Evolutionary conservation across 2,113 vertebrate genomes (phyloP).

Genomic region (Hippocampus abdominalis): DNA sequence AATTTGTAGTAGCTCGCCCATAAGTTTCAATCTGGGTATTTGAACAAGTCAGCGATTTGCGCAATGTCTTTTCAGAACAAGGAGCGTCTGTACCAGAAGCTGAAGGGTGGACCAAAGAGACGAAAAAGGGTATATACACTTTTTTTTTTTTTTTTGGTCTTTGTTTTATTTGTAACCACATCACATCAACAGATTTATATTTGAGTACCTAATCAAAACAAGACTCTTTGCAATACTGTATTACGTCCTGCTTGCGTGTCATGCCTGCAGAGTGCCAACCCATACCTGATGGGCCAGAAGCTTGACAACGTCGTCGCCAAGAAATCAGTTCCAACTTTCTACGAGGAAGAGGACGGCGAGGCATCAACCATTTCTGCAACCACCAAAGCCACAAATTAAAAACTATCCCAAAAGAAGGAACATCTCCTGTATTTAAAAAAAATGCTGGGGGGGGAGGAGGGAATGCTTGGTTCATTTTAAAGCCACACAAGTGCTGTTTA

Average conservation of each 20-base stretch:
- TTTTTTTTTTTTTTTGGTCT: slow-evolving; percentile 23
- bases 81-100: slow-evolving; percentile 89
- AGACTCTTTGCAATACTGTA: neutral
- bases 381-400: slow-evolving; percentile 53
- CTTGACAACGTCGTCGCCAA: slow-evolving; percentile 96
- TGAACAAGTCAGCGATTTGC: neutral
- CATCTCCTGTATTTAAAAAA: neutral
- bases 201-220: neutral
- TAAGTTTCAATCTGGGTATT: neutral
- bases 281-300: slow-evolving; percentile 89
- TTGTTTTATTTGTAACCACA: slow-evolving; percentile 18
- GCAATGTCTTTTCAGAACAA: slow-evolving; percentile 79
- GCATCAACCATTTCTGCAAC: slow-evolving; percentile 32
- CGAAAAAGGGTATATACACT: slow-evolving; percentile 82
- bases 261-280: slow-evolving; percentile 84
- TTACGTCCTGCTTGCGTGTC: neutral
- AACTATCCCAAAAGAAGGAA: neutral
- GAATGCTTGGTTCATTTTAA: neutral
- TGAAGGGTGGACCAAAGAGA: slow-evolving; percentile 84
- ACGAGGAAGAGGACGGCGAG: slow-evolving; percentile 79
- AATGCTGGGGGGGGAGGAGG: too few relatives aligned
- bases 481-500: neutral
- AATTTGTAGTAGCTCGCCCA: neutral
- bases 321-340: slow-evolving; percentile 93
- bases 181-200: slow-evolving; percentile 17